Conservation (phyloP, 2,888 invertebrate genomes). For the Phyto melanocephala region DNA sequence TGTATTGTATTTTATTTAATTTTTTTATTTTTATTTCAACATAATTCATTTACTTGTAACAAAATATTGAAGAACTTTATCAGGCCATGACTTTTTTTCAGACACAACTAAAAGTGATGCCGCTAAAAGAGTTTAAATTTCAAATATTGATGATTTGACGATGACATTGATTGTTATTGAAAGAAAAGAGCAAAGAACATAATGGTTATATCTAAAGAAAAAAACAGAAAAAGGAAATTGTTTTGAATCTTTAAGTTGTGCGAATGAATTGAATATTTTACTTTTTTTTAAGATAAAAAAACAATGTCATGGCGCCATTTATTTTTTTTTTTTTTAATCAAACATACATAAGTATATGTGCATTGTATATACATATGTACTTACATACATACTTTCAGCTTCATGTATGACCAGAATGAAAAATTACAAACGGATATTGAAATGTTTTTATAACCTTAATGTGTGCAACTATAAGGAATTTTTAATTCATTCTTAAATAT, state of each 20-base stretch:
- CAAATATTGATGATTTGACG: conserved; percentile 63
- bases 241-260: conserved; percentile 53
- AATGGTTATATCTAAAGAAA: background rate
- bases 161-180: conserved; percentile 62
- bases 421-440: conserved; percentile 55
- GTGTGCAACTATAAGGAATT: too few relatives aligned
- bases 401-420: conserved; percentile 22
- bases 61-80: conserved; percentile 48
- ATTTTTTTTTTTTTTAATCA: conserved; percentile 34
- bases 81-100: conserved; percentile 20
- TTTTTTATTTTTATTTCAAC: too few relatives aligned
- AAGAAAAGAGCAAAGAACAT: background rate
- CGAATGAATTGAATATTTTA: conserved; percentile 35
- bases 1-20: conserved; percentile 26
- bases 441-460: background rate
- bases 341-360: background rate
- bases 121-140: conserved; percentile 62
- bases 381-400: conserved; percentile 1
- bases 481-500: too few relatives aligned
- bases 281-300: conserved; percentile 30
- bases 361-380: background rate
- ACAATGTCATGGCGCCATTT: conserved; percentile 60
- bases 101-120: conserved; percentile 20
- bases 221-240: conserved; percentile 61
- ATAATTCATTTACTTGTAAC: conserved; percentile 57